Conservation (phyloP, 2,797 vertebrate species). For the Forpus xanthops region DNA sequence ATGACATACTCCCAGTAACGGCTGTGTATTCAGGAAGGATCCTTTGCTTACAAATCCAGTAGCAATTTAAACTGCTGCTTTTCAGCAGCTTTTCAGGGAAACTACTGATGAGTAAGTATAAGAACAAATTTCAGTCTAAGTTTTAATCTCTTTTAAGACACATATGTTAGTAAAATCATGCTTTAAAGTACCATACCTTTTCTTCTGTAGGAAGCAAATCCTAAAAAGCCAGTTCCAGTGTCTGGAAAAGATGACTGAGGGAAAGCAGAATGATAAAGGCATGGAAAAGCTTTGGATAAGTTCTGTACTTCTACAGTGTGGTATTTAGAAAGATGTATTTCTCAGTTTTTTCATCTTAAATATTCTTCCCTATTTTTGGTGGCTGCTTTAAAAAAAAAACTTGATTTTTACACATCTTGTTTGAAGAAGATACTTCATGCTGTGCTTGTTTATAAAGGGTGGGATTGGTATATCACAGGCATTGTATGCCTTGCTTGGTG, state of each 20-base stretch:
- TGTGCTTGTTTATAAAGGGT: not conserved
- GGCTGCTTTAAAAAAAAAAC: not conserved
- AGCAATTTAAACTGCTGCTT: not conserved
- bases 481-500: not conserved
- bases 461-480: not conserved
- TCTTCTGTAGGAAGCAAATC: not conserved
- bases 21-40: not conserved
- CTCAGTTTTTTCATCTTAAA: not conserved
- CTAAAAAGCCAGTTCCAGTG: not conserved
- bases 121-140: not conserved
- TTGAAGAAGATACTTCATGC: not conserved
- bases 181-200: not conserved
- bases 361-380: not conserved
- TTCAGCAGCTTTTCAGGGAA: not conserved
- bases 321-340: not conserved
- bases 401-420: not conserved
- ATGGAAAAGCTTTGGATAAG: not conserved
- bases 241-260: not conserved
- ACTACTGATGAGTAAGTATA: not conserved
- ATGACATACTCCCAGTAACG: not conserved
- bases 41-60: not conserved
- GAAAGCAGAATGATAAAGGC: not conserved
- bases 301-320: not conserved
- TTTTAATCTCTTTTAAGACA: not conserved
- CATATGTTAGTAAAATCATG: not conserved